Evolutionary conservation across 2,888 invertebrate species (phyloP).

Genomic region (Xestia ashworthii): DNA sequence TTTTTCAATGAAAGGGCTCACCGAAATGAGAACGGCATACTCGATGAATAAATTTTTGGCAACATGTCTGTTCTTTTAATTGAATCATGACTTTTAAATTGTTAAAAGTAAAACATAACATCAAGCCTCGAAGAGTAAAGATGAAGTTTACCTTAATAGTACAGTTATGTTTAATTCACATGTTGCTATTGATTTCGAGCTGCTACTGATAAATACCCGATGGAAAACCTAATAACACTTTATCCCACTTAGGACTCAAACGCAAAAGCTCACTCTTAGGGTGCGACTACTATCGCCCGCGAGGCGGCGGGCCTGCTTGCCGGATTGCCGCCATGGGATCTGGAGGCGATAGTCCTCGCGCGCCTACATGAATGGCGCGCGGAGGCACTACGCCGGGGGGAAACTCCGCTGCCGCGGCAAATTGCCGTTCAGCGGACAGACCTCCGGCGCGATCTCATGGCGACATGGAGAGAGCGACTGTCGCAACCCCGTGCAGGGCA

Average conservation of each 20-base stretch:
- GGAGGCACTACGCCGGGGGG: too few species aligned
- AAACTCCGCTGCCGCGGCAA: too few species aligned
- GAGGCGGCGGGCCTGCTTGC: too few species aligned
- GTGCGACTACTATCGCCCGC: not conserved
- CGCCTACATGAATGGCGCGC: too few species aligned
- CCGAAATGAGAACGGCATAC: slow-evolving; percentile 8
- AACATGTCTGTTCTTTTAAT: not conserved
- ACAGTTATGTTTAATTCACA: not conserved
- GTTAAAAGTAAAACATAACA: not conserved
- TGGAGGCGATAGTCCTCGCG: too few species aligned
- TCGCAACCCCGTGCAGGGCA: too few species aligned
- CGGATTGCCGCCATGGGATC: too few species aligned
- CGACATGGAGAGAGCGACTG: too few species aligned
- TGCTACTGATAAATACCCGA: not conserved
- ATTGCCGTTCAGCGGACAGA: too few species aligned
- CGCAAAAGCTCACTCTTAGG: not conserved
- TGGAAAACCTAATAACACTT: not conserved
- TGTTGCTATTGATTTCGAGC: not conserved
- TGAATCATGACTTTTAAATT: not conserved
- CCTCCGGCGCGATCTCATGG: too few species aligned
- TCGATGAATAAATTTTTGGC: slow-evolving; percentile 3
- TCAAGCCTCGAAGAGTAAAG: not conserved
- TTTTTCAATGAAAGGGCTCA: slow-evolving; percentile 48
- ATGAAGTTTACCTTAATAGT: not conserved
- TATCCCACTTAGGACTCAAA: not conserved